phyloP scores from a whole-genome alignment of 2,797 vertebrate genomes.

The Neostethus bicornis region DNA sequence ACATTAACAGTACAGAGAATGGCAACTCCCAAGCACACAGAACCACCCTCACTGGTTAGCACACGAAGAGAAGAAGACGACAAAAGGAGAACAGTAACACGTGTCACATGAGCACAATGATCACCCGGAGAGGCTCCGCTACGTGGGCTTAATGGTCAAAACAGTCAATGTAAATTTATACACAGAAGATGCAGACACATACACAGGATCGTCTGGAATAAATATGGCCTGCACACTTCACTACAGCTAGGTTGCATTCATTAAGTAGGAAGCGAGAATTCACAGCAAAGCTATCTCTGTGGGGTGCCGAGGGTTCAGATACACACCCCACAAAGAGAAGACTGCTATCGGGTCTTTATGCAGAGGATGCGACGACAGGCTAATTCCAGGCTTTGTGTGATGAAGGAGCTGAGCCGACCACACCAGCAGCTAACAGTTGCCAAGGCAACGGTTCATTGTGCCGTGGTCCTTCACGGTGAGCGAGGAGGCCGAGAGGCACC shows the following conservation, averaged over 20 bases:
- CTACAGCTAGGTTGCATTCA: neutral
- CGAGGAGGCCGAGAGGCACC: conserved; percentile 53
- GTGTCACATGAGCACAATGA: conserved; percentile 77
- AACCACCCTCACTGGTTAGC: conserved; percentile 80
- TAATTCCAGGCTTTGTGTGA: conserved; percentile 75
- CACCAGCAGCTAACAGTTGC: conserved; percentile 72
- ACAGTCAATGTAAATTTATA: conserved; percentile 62
- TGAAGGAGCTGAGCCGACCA: conserved; percentile 70
- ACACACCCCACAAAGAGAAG: conserved; percentile 12
- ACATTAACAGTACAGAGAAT: conserved; percentile 87
- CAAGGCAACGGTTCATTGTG: conserved; percentile 74
- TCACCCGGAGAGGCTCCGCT: conserved; percentile 58
- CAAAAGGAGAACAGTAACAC: conserved; percentile 74
- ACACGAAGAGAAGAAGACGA: conserved; percentile 78
- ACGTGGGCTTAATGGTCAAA: conserved; percentile 61
- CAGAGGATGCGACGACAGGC: conserved; percentile 63
- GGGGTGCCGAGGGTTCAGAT: conserved; percentile 4
- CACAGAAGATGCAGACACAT: conserved; percentile 61
- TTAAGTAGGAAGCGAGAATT: conserved; percentile 19
- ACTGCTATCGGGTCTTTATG: conserved; percentile 48
- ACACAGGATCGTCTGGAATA: conserved; percentile 47
- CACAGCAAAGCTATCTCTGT: conserved; percentile 7
- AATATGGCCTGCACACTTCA: conserved; percentile 31
- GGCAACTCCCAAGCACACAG: conserved; percentile 81
- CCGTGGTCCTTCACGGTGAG: conserved; percentile 54